Base-by-base conservation (phyloP, 2,888 invertebrate genomes). In the Agyllia agylla region DNA sequence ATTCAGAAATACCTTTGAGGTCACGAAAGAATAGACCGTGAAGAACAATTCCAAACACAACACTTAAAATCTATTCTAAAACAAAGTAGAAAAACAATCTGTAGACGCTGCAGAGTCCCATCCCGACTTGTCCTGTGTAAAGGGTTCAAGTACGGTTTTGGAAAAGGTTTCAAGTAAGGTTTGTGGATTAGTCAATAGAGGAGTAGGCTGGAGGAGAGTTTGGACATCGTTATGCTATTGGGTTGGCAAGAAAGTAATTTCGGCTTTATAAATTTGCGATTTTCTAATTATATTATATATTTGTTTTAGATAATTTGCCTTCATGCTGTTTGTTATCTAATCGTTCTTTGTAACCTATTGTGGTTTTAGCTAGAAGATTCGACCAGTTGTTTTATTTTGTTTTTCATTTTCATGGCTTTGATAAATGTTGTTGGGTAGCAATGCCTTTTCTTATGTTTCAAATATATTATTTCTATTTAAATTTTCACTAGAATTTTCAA, bases 61-160 rank as follows among this genome's bases (percentile, higher is more conserved):
- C 95, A 96, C 93, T 94, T 95, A 95, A 94, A 95, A 95, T 94
- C 95, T 95, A 96, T 94, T 95, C 95, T 96, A 96, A 94, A 94
- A 95, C 93, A 95, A 95, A 95, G 94, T 95, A 95, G 95, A 95
- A 94, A 94, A 95, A 93, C 93, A 85, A 94, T 94, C 93, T 95
- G 95, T 95, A 95, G 96, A 95, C 95, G 95, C 94, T 94, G 95
- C 94, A 90, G 92, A 95, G 96, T 96, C 96, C 96, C 93, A 94
- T 95, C 94, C 94, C 97, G 97, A 96, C 97, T 97, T 97, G 97
- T 96, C 97, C 96, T 96, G 92, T 95, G 96, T 96, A 96, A 83
- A 96, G 97, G 97, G 95, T 97, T 97, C 97, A 97, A 97, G 97
- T 95, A 91, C 97, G 97, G 96, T 91, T 93, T 87, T 93, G 91